Evolutionary conservation across 2,113 vertebrate species (phyloP).

Genomic region (Chlamydotis undulata): DNA sequence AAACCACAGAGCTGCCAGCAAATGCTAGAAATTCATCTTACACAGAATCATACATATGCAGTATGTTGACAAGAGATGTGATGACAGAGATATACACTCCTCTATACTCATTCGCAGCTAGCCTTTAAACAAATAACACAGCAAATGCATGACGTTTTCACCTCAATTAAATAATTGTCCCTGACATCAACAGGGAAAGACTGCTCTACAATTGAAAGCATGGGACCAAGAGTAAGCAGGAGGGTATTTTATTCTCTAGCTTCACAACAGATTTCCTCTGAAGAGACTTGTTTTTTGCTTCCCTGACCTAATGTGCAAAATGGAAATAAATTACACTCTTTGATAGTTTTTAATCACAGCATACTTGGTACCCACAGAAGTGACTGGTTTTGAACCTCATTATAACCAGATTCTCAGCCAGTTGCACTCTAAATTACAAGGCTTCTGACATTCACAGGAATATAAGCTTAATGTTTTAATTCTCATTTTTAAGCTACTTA

Average conservation of each 20-base stretch:
- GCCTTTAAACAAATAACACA: not conserved
- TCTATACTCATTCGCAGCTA: not conserved
- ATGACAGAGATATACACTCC: not conserved
- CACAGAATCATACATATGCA: not conserved
- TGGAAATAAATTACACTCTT: not conserved
- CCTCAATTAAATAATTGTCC: not conserved
- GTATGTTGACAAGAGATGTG: not conserved
- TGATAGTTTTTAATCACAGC: not conserved
- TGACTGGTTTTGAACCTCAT: not conserved
- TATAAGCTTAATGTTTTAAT: not conserved
- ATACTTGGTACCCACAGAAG: not conserved
- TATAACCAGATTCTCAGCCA: not conserved
- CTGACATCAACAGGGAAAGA: not conserved
- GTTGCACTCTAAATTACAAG: not conserved
- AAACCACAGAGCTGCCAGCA: slow-evolving; percentile 1
- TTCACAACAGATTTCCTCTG: not conserved
- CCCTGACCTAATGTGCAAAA: not conserved
- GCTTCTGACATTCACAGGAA: not conserved
- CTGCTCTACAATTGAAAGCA: not conserved
- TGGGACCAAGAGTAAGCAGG: not conserved
- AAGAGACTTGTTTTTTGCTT: not conserved
- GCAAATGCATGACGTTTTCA: not conserved
- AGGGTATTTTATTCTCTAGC: not conserved
- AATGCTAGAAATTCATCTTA: not conserved
- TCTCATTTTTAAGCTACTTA: not conserved